Conservation (phyloP, 2,797 vertebrate genomes). For the Acanthurus leucopareius region DNA sequence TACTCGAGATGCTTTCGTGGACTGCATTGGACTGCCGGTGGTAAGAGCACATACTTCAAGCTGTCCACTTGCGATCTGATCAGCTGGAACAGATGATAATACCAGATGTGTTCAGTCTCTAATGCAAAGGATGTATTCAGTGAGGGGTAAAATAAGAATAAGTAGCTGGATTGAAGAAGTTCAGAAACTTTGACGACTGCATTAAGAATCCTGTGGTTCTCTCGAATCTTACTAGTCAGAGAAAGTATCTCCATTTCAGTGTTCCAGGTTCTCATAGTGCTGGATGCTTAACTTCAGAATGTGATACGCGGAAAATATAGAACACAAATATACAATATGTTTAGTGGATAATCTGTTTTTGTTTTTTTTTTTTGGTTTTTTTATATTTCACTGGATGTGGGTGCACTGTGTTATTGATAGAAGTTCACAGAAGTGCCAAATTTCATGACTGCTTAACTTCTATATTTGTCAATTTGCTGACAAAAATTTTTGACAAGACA, state of each 20-base stretch:
- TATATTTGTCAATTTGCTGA: slow-evolving; percentile 20
- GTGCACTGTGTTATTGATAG: slow-evolving; percentile 16
- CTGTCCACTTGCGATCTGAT: too few relatives aligned
- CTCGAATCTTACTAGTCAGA: slow-evolving; percentile 19
- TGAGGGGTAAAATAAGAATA: slow-evolving; percentile 20
- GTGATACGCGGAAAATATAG: slow-evolving; percentile 17
- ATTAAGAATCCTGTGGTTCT: not conserved
- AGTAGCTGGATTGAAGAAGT: not conserved
- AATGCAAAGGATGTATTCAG: slow-evolving; percentile 38
- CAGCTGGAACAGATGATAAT: too few relatives aligned
- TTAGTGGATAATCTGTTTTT: slow-evolving; percentile 22
- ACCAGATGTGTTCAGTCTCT: too few relatives aligned
- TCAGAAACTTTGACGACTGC: not conserved
- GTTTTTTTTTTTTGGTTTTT: slow-evolving; percentile 25
- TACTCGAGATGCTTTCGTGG: too few relatives aligned
- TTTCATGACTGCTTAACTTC: slow-evolving; percentile 31
- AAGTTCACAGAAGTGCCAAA: slow-evolving; percentile 59
- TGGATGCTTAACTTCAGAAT: slow-evolving; percentile 2
- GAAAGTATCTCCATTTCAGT: slow-evolving; percentile 12
- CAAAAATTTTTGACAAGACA: not conserved
- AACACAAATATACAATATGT: slow-evolving; percentile 28
- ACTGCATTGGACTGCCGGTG: too few relatives aligned
- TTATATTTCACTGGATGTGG: slow-evolving; percentile 24
- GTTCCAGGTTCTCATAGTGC: slow-evolving; percentile 8
- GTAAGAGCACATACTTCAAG: too few relatives aligned